Evolutionary conservation across 2,888 invertebrate species (phyloP).

Genomic region (Camponotus fellah): DNA sequence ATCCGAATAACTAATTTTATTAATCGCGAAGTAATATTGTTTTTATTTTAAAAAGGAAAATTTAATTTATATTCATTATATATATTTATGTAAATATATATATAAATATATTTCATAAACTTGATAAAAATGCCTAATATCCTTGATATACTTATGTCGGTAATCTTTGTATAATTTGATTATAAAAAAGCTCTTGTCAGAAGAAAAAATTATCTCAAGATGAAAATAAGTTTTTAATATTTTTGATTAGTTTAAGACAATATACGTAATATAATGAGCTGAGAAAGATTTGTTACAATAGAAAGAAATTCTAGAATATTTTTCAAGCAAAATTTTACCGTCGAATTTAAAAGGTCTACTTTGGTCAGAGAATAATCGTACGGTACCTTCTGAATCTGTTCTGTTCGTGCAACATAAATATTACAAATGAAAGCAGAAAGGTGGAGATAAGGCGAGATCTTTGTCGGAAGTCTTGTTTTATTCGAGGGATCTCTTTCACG

Average conservation of each 20-base stretch:
- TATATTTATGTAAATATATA: constrained; percentile 11
- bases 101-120: background rate
- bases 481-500: constrained; percentile 7
- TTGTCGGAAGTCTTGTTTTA: constrained; percentile 42
- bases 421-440: constrained; percentile 46
- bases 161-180: background rate
- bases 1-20: background rate
- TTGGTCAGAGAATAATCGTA: background rate
- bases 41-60: constrained; percentile 60
- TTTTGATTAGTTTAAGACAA: constrained; percentile 10
- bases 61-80: constrained; percentile 5
- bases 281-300: background rate
- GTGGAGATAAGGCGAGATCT: constrained; percentile 41
- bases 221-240: background rate
- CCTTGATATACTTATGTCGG: background rate
- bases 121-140: background rate
- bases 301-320: background rate
- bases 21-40: constrained; percentile 6
- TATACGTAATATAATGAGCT: constrained; percentile 5
- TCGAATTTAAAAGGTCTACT: background rate
- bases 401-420: constrained; percentile 31
- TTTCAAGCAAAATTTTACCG: constrained; percentile 5
- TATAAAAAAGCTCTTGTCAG: too few species aligned
- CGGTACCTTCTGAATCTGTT: background rate
- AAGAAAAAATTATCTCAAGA: background rate